A percentile compares a stretch with the other conserved stretches of the same genome.
Evolutionary conservation across 2,113 vertebrate genomes (phyloP).

Genomic region (Tringa solitaria): DNA sequence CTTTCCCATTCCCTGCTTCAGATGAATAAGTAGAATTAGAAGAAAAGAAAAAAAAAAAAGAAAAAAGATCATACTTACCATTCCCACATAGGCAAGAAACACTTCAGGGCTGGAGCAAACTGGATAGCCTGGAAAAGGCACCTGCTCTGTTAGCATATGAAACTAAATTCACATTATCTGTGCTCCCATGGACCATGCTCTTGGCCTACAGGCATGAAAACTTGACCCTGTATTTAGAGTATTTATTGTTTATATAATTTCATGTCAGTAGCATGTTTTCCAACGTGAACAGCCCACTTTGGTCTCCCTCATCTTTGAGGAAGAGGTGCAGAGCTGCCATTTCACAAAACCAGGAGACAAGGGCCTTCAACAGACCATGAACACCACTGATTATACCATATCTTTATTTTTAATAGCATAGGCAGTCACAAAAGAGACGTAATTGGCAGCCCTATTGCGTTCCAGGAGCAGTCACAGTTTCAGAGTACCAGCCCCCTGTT

Average conservation of each 20-base stretch:
- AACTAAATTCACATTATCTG: neutral
- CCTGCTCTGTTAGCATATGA: neutral
- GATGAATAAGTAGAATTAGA: neutral
- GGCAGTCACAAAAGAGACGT: neutral
- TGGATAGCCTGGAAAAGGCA: neutral
- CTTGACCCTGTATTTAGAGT: neutral
- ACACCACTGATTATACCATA: neutral
- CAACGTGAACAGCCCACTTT: neutral
- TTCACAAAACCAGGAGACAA: neutral
- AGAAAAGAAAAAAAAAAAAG: neutral
- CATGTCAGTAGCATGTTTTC: neutral
- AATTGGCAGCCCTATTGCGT: neutral
- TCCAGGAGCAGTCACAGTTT: neutral
- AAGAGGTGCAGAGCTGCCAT: neutral
- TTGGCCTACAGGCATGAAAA: neutral
- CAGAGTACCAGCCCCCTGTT: neutral
- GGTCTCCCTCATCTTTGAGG: neutral
- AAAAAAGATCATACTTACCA: neutral
- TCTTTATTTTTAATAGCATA: constrained; percentile 23
- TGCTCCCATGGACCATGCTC: neutral
- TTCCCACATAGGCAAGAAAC: neutral
- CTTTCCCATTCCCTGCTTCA: neutral
- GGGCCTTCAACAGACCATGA: neutral
- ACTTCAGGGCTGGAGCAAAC: neutral
- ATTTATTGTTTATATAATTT: neutral